These are phyloP conservation scores for Tipula lateralis DNA, from an alignment of 2,888 invertebrate genomes.

Conservation along the genomic window DNA sequence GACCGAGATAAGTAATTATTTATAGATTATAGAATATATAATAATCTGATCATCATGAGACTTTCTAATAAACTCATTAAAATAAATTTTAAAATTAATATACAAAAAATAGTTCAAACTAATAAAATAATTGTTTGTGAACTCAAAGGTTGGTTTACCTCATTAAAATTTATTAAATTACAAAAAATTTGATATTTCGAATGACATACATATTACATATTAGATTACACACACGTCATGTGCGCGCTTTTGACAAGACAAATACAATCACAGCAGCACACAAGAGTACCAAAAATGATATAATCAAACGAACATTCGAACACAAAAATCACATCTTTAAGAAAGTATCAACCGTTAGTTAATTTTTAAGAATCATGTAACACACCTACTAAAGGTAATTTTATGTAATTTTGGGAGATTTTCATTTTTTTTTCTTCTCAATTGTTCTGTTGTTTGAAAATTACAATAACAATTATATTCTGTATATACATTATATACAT, in stretches of 20 bases:
- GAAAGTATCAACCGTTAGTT: neutral
- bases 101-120: too few relatives aligned
- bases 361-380: neutral
- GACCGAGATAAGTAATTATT: neutral
- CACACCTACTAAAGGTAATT: constrained; percentile 4
- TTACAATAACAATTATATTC: neutral
- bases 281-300: neutral
- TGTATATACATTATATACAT: neutral
- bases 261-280: neutral
- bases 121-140: neutral
- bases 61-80: neutral
- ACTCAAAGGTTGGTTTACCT: neutral
- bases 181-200: neutral
- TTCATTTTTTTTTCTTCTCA: neutral
- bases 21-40: neutral
- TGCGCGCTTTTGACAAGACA: neutral
- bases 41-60: neutral
- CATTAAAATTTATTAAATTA: neutral
- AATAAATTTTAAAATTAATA: neutral
- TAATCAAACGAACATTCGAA: neutral
- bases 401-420: constrained; percentile 11
- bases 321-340: neutral
- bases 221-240: neutral
- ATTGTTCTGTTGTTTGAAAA: neutral
- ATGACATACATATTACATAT: neutral